Conservation (phyloP, 2,113 vertebrate genomes). For the Monopterus albus region DNA sequence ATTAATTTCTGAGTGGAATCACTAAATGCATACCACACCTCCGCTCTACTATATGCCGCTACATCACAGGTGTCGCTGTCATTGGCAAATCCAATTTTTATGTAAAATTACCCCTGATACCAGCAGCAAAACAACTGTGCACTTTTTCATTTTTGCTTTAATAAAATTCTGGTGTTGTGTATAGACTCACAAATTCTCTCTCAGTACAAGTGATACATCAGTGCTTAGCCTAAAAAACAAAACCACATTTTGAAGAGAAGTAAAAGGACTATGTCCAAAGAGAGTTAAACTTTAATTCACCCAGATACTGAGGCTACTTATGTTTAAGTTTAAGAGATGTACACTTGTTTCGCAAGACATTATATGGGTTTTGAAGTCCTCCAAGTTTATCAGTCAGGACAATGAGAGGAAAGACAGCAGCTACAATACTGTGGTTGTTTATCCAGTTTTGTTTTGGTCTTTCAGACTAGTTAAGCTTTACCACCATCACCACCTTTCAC, state of each 20-base stretch:
- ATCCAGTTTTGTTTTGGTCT: neutral
- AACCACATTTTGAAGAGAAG: neutral
- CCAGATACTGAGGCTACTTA: neutral
- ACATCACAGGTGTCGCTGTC: constrained; percentile 30
- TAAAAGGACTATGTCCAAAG: neutral
- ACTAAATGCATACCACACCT: neutral
- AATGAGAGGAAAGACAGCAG: neutral
- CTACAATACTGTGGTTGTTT: neutral
- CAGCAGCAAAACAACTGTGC: constrained; percentile 8
- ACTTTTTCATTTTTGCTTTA: neutral
- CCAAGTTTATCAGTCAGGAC: neutral
- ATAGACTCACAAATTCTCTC: neutral
- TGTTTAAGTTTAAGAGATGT: neutral
- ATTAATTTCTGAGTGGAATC: constrained; percentile 32
- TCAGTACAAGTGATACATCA: constrained; percentile 8
- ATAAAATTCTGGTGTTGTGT: constrained; percentile 27
- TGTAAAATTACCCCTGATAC: constrained; percentile 26
- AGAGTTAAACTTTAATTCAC: neutral
- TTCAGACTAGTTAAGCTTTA: constrained; percentile 47
- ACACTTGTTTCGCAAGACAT: neutral
- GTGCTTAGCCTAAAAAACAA: neutral
- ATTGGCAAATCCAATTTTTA: constrained; percentile 27
- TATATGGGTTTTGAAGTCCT: neutral
- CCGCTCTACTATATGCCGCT: constrained; percentile 1
- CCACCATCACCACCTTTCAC: constrained; percentile 51